Evolutionary conservation across 2,797 vertebrate genomes (phyloP), one percentile per base, ranked within the genome.

Genomic region (Sciurus vulgaris): DNA sequence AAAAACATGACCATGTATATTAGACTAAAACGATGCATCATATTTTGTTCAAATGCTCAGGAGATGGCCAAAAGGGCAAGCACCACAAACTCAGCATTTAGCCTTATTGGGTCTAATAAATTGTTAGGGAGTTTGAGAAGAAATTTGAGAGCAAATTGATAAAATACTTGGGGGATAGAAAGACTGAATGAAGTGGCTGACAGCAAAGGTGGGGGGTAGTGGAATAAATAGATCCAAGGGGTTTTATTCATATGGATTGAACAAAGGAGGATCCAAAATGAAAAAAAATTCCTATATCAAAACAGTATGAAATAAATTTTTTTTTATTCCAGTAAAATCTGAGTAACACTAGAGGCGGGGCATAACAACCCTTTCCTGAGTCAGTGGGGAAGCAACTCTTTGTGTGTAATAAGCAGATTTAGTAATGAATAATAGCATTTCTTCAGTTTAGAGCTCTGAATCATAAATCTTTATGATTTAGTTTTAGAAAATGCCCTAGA

Each of bases 401-500:
- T 85, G 28, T 74, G 11, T 74, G 89, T 89, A 94, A 74, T 15
- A 82, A 87, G 56, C 24, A 81, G 28, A 69, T 79, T 44, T 70
- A 3, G 33, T 59, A 35, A 5, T n/a, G 35, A 87, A 90, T 79
- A 59, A 70, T 49, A 89, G 9, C 70, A 76, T 73, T 88, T 76
- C 24, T 83, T 90, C 30, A 78, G 2, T 47, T 24, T 69, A 69
- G 54, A 78, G 3, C 15, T 74, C 44, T 78, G 13, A 79, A 76
- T 38, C 51, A 76, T 83, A 76, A 82, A 93, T 83, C 51, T 92
- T 47, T 86, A 54, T 47, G 17, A 91, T 70, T 74, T 85, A 78
- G 2, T 54, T 92, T 91, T 24, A 28, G 8, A 61, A 91, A 97
- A 54, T 35, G 41, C 2, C 12, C 41, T 44, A 74, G 70, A 22